Conservation (phyloP, 2,888 invertebrate genomes). For the Conchocele bisecta region DNA sequence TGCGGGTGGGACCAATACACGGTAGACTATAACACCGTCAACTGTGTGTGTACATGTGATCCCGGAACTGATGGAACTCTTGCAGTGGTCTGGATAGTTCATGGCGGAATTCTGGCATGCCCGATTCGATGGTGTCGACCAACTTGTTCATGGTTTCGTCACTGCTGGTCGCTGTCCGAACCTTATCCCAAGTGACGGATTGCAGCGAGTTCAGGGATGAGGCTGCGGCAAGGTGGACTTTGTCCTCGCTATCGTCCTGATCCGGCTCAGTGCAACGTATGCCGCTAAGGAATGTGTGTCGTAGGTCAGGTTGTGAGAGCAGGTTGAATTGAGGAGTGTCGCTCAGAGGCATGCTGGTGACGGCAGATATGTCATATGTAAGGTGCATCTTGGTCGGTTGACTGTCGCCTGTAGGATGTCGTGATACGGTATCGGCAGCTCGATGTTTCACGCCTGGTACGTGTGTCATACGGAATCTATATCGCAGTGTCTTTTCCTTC, state of each 20-base stretch:
- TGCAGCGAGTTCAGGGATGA: conserved; percentile 1
- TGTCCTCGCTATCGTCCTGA: neutral
- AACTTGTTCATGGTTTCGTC: conserved; percentile 37
- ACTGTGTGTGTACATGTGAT: conserved; percentile 27
- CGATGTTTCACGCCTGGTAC: conserved; percentile 32
- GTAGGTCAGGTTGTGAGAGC: too few relatives aligned
- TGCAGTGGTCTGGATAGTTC: too few relatives aligned
- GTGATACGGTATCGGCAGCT: conserved; percentile 46
- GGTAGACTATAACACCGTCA: conserved; percentile 48
- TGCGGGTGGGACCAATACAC: conserved; percentile 52
- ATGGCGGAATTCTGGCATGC: too few relatives aligned
- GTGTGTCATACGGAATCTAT: conserved; percentile 32
- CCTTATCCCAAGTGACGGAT: conserved; percentile 54
- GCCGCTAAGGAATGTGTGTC: too few relatives aligned
- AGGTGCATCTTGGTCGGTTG: neutral
- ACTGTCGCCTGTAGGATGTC: conserved; percentile 40
- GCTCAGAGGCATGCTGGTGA: neutral
- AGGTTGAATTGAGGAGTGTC: too few relatives aligned
- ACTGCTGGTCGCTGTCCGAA: conserved; percentile 41
- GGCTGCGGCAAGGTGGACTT: neutral
- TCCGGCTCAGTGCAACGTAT: too few relatives aligned
- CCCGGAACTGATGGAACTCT: conserved; percentile 24
- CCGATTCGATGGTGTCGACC: conserved; percentile 16
- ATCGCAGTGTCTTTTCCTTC: conserved; percentile 44
- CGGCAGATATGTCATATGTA: neutral